A percentile compares a stretch with the other conserved stretches of the same genome.
Evolutionary conservation across 1,140 invertebrate species (phyloP).

Genomic region (Euwallacea fornicatus): DNA sequence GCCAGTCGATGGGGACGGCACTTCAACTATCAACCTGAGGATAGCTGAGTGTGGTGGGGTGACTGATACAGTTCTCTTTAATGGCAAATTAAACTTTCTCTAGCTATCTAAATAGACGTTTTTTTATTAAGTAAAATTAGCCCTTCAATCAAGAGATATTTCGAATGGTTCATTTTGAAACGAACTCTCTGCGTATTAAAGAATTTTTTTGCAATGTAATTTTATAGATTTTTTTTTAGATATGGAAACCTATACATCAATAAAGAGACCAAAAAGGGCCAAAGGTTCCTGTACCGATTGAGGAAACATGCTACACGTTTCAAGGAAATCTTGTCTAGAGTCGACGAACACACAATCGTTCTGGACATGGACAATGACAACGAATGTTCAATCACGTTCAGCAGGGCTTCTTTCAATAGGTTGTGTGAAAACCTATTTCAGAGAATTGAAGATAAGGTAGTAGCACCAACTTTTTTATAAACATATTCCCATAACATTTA

Average conservation of each 20-base stretch:
- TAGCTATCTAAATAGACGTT: no score
- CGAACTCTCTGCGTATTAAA: no score
- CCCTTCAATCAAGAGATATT: no score
- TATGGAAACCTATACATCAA: neutral
- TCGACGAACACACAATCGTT: neutral
- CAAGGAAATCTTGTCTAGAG: slow-evolving; percentile 7
- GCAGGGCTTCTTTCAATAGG: slow-evolving; percentile 5
- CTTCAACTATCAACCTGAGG: no score
- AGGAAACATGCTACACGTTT: slow-evolving; percentile 11
- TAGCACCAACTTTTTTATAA: no score
- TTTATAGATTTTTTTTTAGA: neutral
- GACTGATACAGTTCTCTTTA: no score
- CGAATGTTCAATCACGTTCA: slow-evolving; percentile 14
- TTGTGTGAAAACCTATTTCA: slow-evolving; percentile 4
- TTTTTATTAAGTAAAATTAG: no score
- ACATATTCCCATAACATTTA: no score
- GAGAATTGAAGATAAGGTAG: slow-evolving; percentile 15
- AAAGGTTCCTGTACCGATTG: slow-evolving; percentile 17
- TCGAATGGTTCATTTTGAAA: no score
- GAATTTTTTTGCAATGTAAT: neutral
- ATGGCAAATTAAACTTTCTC: no score
- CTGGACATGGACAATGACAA: slow-evolving; percentile 6
- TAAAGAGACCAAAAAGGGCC: neutral
- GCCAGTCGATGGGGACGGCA: no score
- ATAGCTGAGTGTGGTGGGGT: no score